Conservation (phyloP, 2,113 vertebrate genomes). For the Dolichotis patagonum region DNA sequence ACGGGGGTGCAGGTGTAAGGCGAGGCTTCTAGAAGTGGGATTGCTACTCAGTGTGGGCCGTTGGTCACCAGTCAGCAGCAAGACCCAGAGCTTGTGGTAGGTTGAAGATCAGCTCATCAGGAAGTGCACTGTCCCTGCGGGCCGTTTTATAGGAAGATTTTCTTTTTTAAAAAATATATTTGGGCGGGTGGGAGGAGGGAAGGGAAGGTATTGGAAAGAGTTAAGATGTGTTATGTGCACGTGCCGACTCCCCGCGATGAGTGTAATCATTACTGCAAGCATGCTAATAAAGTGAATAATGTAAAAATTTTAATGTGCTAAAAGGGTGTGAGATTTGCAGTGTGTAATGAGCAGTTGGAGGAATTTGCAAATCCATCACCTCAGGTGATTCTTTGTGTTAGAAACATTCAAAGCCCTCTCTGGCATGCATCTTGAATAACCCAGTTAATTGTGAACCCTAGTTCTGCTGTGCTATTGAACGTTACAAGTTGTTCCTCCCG, state of each 20-base stretch:
- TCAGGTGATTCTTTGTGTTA: not conserved
- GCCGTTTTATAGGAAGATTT: not conserved
- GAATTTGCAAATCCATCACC: not conserved
- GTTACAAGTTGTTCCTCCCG: too few species aligned
- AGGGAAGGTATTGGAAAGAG: not conserved
- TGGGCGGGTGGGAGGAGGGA: not conserved
- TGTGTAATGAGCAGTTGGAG: not conserved
- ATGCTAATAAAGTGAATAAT: not conserved
- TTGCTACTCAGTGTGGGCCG: not conserved
- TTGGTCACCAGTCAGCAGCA: not conserved
- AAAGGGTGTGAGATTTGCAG: not conserved
- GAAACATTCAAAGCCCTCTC: not conserved
- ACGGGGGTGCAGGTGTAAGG: not conserved
- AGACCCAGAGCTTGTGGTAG: not conserved
- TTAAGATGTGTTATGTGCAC: not conserved
- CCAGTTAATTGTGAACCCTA: too few species aligned
- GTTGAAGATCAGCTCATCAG: accelerated
- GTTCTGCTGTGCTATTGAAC: not conserved
- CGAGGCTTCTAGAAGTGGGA: not conserved
- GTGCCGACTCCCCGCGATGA: not conserved
- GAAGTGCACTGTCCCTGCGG: accelerated
- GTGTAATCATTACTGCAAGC: not conserved
- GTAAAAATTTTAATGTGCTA: not conserved
- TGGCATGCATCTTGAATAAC: not conserved
- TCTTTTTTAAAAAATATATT: not conserved